Base-by-base conservation (phyloP, 2,888 invertebrate genomes). In the Lepidonotus clava region DNA sequence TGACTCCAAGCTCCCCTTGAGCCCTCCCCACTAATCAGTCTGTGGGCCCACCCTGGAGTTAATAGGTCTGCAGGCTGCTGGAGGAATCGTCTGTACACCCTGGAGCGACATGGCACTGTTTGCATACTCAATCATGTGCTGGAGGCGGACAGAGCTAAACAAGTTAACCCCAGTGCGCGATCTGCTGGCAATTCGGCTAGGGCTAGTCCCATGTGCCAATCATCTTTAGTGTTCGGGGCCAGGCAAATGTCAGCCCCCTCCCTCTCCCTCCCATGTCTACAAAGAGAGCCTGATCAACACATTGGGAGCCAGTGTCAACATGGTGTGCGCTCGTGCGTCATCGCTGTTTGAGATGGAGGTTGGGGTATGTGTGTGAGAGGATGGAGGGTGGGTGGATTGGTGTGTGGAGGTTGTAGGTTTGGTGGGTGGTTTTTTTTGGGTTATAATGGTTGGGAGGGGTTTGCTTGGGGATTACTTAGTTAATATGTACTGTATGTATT, bases 301-400 rank as follows among this genome's bases (percentile, higher is more conserved):
- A 61, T 61, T 28, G 61, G 28, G 11, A 32, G n/a, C 61, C n/a
- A n/a, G 28, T 61, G 61, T 61, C 61, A 61, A 61, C 61, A 61
- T 32, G 2, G 28, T 28, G 11, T 28, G 28, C n/a, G 24, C 28
- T 24, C 28, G 11, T 11, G 0, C 5, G n/a, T 24, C 61, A 61
- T 2, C 61, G 24, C 28, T 4, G 11, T 24, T 2, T 32, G 28
- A 61, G 24, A 1, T 5, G 56, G 56, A 56, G n/a, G 8, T n/a
- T 5, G 56, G 56, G 56, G 53, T n/a, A 18, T 53, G 53, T 18
- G 21, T 53, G 53, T 53, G n/a, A 2, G 53, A 11, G 53, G 2
- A 18, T 53, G 53, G 21, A n/a, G n/a, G n/a, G n/a, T n/a, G n/a
- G n/a, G n/a, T n/a, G n/a, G n/a, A n/a, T n/a, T n/a, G n/a, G n/a